Evolutionary conservation across 2,888 invertebrate species (phyloP), one percentile per base, ranked within the genome.

Genomic region (Pollenia griseotomentosa): DNA sequence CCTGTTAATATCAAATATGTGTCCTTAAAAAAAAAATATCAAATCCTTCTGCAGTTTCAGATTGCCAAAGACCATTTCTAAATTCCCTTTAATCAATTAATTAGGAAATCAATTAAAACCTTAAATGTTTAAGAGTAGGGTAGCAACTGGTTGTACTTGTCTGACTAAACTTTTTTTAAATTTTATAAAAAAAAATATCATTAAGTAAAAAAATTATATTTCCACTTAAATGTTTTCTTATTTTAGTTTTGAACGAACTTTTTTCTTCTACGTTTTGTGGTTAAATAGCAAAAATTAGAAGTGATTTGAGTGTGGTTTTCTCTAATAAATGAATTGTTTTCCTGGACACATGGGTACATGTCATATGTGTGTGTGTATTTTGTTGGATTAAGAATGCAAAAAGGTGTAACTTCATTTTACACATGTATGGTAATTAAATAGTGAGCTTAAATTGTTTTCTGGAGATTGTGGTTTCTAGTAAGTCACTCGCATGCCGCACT

Each of bases 381-480:
- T 10, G 42, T 65, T 55, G 33, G 2, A 19, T 42, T 46, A 61
- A 57, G 77, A 70, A 82, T 44, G 16, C n/a, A 44, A 68, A 68
- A 85, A 80, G 84, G 84, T 85, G 68, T 85, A 80, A 80, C 84
- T 75, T 61, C 33, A 75, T 57, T 63, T 85, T 74, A 85, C 84
- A 80, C 84, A 82, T 85, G 85, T 82, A 51, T 51, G 40, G 66
- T 71, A 77, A 85, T 82, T 77, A 82, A 82, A 85, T 77, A 77
- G 82, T 85, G 82, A 71, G 82, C 85, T 82, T 82, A 71, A 85
- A 85, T 82, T 77, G 65, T 85, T 81, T 77, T 73, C 57, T 19
- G 19, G 6, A 85, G 85, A 82, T 85, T 82, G 82, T 85, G 82
- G 71, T 82, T 77, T 48, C 68, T 59, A n/a, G 12, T 9, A n/a